A percentile compares a stretch with the other conserved stretches of the same genome.
These are phyloP conservation scores for Axis porcinus DNA, from an alignment of 2,113 vertebrate species.

Conservation along the genomic window DNA sequence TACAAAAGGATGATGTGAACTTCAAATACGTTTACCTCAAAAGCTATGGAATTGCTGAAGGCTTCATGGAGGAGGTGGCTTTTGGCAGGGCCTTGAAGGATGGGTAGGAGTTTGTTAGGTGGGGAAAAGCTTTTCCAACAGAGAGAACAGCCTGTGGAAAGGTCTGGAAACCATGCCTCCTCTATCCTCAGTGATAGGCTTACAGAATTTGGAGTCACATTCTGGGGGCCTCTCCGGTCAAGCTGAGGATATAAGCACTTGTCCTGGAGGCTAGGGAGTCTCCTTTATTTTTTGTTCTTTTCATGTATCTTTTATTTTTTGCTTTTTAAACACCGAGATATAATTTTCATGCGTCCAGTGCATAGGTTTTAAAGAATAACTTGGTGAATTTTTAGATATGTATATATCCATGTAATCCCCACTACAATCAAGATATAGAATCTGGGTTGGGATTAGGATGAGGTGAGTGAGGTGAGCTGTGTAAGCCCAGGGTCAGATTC, in stretches of 20 bases:
- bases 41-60: neutral
- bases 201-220: neutral
- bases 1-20: neutral
- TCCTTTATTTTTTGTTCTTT: neutral
- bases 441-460: neutral
- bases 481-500: neutral
- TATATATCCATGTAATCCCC: neutral
- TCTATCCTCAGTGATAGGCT: neutral
- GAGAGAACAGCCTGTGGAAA: neutral
- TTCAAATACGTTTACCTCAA: neutral
- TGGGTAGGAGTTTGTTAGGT: neutral
- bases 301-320: neutral
- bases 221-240: neutral
- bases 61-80: neutral
- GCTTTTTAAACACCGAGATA: neutral
- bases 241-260: neutral
- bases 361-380: neutral
- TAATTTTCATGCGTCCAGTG: neutral
- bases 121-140: neutral
- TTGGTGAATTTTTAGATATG: neutral
- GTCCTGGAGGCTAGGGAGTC: neutral
- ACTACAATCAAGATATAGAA: neutral
- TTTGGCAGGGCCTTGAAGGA: neutral
- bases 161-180: neutral
- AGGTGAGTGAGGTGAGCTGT: neutral